Base-by-base conservation (phyloP, 2,797 vertebrate species). In the Argyrosomus regius region DNA sequence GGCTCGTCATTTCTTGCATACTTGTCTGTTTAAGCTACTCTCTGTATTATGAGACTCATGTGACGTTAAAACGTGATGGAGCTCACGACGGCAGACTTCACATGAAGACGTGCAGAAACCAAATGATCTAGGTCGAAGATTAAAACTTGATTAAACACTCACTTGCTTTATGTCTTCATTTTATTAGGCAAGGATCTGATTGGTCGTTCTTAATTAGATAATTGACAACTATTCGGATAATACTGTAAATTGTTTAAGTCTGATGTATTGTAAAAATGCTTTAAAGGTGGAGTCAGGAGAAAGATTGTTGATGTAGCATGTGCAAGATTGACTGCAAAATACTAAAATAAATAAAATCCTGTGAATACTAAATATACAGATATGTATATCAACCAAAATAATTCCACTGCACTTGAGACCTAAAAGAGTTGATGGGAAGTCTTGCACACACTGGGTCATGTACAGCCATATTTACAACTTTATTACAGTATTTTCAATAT, bases 111-210 rank as follows among this genome's bases (percentile, higher is more conserved):
- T 89, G 68, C 70, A 84, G 31, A 89, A 90, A 90, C 71, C 66
- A 86, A 87, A 86, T 67, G 70, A 64, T 78, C 22, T 65, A 54
- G 64, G 58, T 31, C 31, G 31, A 31, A 79, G 62, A 89, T 83
- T 89, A 88, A 91, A 86, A 84, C n/a, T 76, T 89, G 79, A 90
- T 91, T 85, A 90, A 91, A 89, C 78, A 72, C 1, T 9, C 2
- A 35, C 46, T 68, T 52, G 77, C 67, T 60, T n/a, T 52, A 26
- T 72, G 53, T 54, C 18, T 0, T 84, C 56, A 60, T 18, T 48
- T 35, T 35, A 41, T 64, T 5, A 26, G 31, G 31, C 31, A n/a
- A 64, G 24, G 13, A 26, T 31, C 26, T 31, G n/a, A 31, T 5
- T 22, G 6, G 17, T 31, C 5, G 3, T 3, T 35, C 3, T n/a